These are phyloP conservation scores for Mesorhabditis spiculigera DNA, from an alignment of 2,888 invertebrate species.

Conservation along the genomic window DNA sequence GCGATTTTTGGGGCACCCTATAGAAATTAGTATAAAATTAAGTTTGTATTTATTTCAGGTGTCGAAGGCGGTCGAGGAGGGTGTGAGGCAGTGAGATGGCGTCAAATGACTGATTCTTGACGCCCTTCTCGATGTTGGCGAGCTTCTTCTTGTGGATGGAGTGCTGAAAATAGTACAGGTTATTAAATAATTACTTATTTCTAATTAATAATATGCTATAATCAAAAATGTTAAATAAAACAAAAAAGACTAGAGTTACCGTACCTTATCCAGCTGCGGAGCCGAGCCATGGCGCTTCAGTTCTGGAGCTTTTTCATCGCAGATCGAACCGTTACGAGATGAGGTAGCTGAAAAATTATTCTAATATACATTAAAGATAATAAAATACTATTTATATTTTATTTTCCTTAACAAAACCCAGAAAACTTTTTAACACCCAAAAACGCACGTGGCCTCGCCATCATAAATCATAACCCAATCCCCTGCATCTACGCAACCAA, in stretches of 20 bases:
- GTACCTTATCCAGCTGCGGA: constrained; percentile 1
- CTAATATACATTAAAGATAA: background rate
- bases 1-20: too few relatives aligned
- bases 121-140: background rate
- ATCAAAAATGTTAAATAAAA: background rate
- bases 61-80: background rate
- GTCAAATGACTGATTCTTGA: background rate
- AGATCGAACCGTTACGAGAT: constrained; percentile 1
- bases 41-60: background rate
- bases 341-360: constrained; percentile 1
- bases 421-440: too few relatives aligned
- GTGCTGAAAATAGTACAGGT: background rate
- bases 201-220: background rate
- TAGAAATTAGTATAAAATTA: too few relatives aligned
- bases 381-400: background rate
- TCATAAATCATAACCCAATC: too few relatives aligned
- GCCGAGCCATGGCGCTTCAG: background rate
- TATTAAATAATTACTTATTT: background rate
- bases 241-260: background rate
- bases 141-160: constrained; percentile 3
- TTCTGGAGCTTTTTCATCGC: constrained; percentile 4
- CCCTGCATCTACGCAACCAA: too few relatives aligned
- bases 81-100: background rate
- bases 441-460: too few relatives aligned
- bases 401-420: too few relatives aligned